Conservation (phyloP, 2,113 vertebrate genomes). For the Potamarius usumacintae region DNA sequence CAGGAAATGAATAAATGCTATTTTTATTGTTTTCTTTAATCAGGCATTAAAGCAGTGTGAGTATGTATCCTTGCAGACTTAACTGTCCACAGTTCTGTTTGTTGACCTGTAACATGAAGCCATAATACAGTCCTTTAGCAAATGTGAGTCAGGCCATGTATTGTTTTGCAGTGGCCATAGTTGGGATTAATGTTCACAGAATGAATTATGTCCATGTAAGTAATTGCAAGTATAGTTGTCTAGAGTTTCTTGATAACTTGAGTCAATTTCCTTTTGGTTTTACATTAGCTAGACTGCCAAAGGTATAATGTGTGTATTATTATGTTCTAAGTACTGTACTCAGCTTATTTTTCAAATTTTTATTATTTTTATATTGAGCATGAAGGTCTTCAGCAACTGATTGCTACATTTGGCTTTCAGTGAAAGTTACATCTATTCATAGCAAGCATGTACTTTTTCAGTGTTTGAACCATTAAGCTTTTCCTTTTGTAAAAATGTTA, state of each 20-base stretch:
- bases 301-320: background rate
- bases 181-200: background rate
- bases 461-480: background rate
- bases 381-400: background rate
- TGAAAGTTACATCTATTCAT: background rate
- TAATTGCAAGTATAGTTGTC: background rate
- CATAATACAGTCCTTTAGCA: constrained; percentile 3
- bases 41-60: background rate
- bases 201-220: constrained; percentile 1
- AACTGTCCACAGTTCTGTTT: background rate
- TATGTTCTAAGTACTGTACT: background rate
- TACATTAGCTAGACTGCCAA: background rate
- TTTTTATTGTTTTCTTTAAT: constrained; percentile 6
- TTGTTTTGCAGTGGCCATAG: background rate
- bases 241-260: background rate
- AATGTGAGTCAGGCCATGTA: constrained; percentile 6
- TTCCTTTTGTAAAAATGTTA: background rate
- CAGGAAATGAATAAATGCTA: background rate
- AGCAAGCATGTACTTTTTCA: background rate
- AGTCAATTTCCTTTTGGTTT: background rate
- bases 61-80: background rate
- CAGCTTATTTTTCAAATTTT: background rate
- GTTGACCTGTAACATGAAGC: background rate
- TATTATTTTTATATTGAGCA: background rate
- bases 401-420: background rate